A percentile compares a stretch with the other conserved stretches of the same genome.
phyloP scores from a whole-genome alignment of 2,888 invertebrate genomes.

The Nesidiocoris tenuis region DNA sequence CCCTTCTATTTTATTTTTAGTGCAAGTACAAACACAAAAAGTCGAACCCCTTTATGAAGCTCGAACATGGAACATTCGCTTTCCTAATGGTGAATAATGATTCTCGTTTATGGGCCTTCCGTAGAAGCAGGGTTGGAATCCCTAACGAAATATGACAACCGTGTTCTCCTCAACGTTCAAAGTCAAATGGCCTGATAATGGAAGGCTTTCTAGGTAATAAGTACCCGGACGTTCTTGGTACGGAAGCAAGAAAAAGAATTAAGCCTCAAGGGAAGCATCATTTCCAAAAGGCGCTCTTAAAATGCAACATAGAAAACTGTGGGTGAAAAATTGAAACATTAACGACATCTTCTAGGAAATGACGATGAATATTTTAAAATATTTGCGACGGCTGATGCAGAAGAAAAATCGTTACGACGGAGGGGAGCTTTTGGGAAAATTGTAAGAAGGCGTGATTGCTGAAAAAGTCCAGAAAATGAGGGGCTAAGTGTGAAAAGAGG shows the following conservation, averaged over 20 bases:
- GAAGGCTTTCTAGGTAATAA: conserved; percentile 31
- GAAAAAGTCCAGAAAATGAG: neutral
- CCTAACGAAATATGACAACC: conserved; percentile 14
- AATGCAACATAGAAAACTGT: neutral
- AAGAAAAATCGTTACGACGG: too few relatives aligned
- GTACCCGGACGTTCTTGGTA: neutral
- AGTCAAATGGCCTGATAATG: conserved; percentile 11
- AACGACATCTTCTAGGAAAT: neutral
- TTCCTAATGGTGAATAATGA: conserved; percentile 15
- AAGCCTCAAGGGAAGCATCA: neutral
- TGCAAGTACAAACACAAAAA: too few relatives aligned
- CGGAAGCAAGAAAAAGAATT: neutral
- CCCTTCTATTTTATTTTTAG: too few relatives aligned
- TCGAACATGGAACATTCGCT: too few relatives aligned
- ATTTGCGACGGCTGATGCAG: too few relatives aligned
- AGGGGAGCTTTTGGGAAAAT: neutral
- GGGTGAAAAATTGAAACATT: neutral
- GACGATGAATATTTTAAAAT: too few relatives aligned
- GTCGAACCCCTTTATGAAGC: too few relatives aligned
- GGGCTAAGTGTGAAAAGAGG: conserved; percentile 11
- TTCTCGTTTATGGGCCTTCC: neutral
- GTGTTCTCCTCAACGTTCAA: conserved; percentile 8
- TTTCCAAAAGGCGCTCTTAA: neutral
- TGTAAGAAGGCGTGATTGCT: neutral
- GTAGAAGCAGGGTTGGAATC: neutral